These are phyloP conservation scores for Sciurus vulgaris DNA, from an alignment of 2,797 vertebrate species.

Conservation along the genomic window DNA sequence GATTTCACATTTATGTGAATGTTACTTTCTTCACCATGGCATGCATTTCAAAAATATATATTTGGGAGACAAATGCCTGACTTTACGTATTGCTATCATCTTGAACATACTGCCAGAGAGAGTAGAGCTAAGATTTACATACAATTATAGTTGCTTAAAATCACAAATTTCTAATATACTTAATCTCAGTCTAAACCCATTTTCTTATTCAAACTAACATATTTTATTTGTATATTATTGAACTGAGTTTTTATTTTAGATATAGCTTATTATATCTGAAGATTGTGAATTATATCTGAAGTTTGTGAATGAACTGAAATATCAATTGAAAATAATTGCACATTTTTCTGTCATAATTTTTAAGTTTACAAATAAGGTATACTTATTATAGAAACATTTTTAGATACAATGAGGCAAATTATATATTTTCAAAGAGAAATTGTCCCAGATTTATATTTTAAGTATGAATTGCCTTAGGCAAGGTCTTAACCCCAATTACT, in stretches of 20 bases:
- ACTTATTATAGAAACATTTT: slow-evolving; percentile 34
- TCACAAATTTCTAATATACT: not conserved
- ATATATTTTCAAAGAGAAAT: slow-evolving; percentile 53
- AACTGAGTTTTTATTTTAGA: not conserved
- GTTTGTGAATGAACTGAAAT: not conserved
- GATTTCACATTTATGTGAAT: not conserved
- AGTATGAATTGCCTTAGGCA: slow-evolving; percentile 54
- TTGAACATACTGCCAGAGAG: not conserved
- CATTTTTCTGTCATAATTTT: slow-evolving; percentile 4
- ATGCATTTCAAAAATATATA: not conserved
- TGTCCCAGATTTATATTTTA: slow-evolving; percentile 18
- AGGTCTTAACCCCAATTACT: slow-evolving; percentile 65
- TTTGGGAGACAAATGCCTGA: not conserved
- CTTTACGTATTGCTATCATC: not conserved
- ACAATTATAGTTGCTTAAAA: not conserved
- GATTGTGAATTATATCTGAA: not conserved
- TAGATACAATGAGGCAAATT: not conserved
- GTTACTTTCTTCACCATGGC: not conserved
- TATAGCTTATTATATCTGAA: not conserved
- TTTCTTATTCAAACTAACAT: not conserved
- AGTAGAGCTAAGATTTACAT: not conserved
- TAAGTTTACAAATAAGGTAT: not conserved
- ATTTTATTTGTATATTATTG: not conserved
- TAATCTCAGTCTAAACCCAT: not conserved
- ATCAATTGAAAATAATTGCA: not conserved